phyloP scores from a whole-genome alignment of 1,140 invertebrate genomes.

The Pteromalus puparum region DNA sequence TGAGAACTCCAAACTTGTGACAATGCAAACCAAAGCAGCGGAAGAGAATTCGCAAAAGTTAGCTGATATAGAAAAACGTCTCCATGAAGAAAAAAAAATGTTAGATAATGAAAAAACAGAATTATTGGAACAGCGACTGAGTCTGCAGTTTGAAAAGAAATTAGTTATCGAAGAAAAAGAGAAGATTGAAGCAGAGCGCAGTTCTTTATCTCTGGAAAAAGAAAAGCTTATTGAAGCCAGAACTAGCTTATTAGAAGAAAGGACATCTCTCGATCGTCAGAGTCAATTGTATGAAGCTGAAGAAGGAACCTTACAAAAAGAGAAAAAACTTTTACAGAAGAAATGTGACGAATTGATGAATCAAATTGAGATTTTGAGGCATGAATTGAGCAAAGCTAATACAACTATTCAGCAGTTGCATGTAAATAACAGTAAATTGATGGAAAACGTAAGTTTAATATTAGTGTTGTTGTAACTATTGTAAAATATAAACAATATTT shows the following conservation, averaged over 20 bases:
- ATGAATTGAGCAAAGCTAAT: constrained; percentile 20
- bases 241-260: constrained; percentile 59
- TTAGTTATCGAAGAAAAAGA: constrained; percentile 35
- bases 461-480: background rate
- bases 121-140: constrained; percentile 36
- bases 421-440: constrained; percentile 41
- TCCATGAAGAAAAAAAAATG: constrained; percentile 46
- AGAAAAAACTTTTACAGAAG: constrained; percentile 54
- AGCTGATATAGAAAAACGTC: constrained; percentile 44
- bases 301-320: constrained; percentile 55
- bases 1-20: constrained; percentile 59
- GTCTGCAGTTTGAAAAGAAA: constrained; percentile 49
- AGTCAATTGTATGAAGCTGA: constrained; percentile 61
- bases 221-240: constrained; percentile 55
- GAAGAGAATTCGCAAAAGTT: constrained; percentile 52
- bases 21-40: constrained; percentile 40
- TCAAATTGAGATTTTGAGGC: constrained; percentile 21
- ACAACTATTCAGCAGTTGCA: constrained; percentile 15
- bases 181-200: constrained; percentile 39
- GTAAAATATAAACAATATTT: background rate
- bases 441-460: constrained; percentile 34
- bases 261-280: constrained; percentile 62
- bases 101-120: constrained; percentile 41
- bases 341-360: constrained; percentile 49
- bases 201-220: constrained; percentile 38